Conservation (phyloP, 2,888 invertebrate genomes). For the Meteorus cinctellus region DNA sequence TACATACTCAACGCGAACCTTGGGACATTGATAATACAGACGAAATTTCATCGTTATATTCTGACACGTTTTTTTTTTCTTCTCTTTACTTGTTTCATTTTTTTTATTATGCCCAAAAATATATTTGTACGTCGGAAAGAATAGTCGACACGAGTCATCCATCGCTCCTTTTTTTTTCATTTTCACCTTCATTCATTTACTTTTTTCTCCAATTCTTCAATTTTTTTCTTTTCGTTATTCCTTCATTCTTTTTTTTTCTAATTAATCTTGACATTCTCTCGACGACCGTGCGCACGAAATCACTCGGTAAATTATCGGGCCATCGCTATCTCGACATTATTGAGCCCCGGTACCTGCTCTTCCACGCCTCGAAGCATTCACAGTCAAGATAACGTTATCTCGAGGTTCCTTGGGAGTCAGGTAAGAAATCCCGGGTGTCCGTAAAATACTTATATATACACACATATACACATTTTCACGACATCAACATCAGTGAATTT, state of each 20-base stretch:
- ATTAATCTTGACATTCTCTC: slow-evolving; percentile 50
- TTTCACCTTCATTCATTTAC: slow-evolving; percentile 12
- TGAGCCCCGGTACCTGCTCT: slow-evolving; percentile 65
- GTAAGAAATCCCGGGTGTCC: slow-evolving; percentile 51
- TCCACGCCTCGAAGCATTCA: slow-evolving; percentile 65
- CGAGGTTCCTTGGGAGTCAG: slow-evolving; percentile 60
- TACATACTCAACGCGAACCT: not conserved
- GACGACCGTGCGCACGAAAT: slow-evolving; percentile 54
- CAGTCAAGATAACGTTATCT: slow-evolving; percentile 70
- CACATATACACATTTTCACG: slow-evolving; percentile 27
- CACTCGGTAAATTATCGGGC: slow-evolving; percentile 68
- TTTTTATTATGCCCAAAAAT: slow-evolving; percentile 42
- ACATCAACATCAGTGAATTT: slow-evolving; percentile 10
- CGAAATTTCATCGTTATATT: slow-evolving; percentile 2
- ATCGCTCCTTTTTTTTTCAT: slow-evolving; percentile 17
- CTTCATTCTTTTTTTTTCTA: slow-evolving; percentile 43
- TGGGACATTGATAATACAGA: not conserved
- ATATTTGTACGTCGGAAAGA: slow-evolving; percentile 26
- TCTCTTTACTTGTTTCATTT: slow-evolving; percentile 36
- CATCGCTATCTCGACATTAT: slow-evolving; percentile 66
- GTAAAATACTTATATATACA: slow-evolving; percentile 47
- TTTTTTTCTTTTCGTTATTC: slow-evolving; percentile 3
- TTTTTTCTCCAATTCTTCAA: slow-evolving; percentile 9
- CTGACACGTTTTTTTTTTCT: not conserved
- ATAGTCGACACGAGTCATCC: slow-evolving; percentile 24